phyloP scores from a whole-genome alignment of 53 echinoderm and acorn worm species.

The Apostichopus leukothele region DNA sequence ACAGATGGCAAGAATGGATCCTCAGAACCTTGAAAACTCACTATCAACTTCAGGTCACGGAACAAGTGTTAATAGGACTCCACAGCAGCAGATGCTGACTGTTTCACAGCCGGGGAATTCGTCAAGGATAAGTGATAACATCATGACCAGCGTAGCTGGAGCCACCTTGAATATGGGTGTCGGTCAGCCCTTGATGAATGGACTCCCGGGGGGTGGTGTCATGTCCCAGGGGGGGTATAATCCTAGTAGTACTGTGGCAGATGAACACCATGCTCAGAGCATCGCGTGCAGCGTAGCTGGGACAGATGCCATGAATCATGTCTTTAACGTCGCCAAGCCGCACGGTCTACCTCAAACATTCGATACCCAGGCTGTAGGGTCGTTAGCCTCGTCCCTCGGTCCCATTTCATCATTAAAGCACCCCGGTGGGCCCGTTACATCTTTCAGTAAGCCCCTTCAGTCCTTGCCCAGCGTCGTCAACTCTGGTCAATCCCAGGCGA shows the following conservation, averaged over 20 bases:
- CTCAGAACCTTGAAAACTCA: conserved; percentile 41
- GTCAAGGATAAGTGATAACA: not conserved
- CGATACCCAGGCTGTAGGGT: conserved; percentile 27
- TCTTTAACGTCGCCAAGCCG: conserved; percentile 22
- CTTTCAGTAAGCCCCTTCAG: conserved; percentile 18
- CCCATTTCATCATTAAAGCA: conserved; percentile 8
- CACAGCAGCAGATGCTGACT: not conserved
- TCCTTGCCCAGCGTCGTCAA: conserved; percentile 3
- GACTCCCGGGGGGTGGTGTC: conserved; percentile 1
- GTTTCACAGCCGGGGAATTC: conserved; percentile 26
- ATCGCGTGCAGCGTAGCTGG: not conserved
- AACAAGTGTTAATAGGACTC: conserved; percentile 7
- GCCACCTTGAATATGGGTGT: conserved; percentile 34
- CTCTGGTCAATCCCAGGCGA: not conserved
- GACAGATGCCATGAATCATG: conserved; percentile 11
- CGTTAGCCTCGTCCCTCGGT: conserved; percentile 17
- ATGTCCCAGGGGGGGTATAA: not conserved
- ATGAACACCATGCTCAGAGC: conserved; percentile 19
- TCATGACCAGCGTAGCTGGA: not conserved
- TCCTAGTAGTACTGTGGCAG: conserved; percentile 13
- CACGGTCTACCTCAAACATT: conserved; percentile 52
- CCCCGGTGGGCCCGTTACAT: not conserved
- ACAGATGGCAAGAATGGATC: conserved; percentile 31
- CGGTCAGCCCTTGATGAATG: conserved; percentile 22
- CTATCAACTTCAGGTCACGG: conserved; percentile 27